Percentiles rank a stretch among this genome's conserved stretches.
Conservation (phyloP, 2,888 invertebrate species). For the Aleiodes leptofemur region DNA sequence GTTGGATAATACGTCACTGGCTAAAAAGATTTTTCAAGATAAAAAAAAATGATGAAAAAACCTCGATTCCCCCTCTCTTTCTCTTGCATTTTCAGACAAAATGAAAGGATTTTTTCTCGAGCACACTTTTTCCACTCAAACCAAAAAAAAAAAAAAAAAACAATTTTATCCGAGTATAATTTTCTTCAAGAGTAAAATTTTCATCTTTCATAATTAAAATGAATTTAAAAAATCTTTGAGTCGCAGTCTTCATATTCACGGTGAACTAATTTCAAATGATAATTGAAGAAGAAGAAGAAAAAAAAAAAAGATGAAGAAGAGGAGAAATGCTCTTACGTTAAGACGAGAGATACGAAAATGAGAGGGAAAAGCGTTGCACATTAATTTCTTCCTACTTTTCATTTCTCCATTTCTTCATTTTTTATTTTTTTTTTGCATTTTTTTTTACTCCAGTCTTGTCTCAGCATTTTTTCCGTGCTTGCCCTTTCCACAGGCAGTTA, state of each 20-base stretch:
- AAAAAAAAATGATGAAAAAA: too few species aligned
- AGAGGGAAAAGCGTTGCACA: not conserved
- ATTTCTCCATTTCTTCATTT: not conserved
- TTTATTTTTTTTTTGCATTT: not conserved
- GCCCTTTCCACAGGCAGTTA: slow-evolving; percentile 36
- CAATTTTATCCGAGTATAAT: not conserved
- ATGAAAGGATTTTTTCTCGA: slow-evolving; percentile 8
- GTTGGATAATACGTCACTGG: too few species aligned
- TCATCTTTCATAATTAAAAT: slow-evolving; percentile 23
- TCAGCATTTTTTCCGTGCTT: slow-evolving; percentile 10
- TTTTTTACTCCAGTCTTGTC: slow-evolving; percentile 10
- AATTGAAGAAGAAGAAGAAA: not conserved
- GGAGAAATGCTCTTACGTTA: slow-evolving; percentile 2
- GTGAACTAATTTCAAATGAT: slow-evolving; percentile 16
- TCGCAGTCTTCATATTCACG: slow-evolving; percentile 21
- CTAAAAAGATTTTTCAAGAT: too few species aligned
- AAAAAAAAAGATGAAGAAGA: too few species aligned
- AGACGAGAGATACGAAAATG: not conserved
- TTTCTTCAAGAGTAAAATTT: not conserved
- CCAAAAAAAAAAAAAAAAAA: not conserved
- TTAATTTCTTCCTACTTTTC: slow-evolving; percentile 16
- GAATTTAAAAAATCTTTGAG: slow-evolving; percentile 29
- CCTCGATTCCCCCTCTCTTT: too few species aligned
- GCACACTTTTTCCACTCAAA: slow-evolving; percentile 8
- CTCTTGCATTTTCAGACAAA: not conserved